phyloP scores from a whole-genome alignment of 2,797 vertebrate genomes.

The Lagocephalus sceleratus region DNA sequence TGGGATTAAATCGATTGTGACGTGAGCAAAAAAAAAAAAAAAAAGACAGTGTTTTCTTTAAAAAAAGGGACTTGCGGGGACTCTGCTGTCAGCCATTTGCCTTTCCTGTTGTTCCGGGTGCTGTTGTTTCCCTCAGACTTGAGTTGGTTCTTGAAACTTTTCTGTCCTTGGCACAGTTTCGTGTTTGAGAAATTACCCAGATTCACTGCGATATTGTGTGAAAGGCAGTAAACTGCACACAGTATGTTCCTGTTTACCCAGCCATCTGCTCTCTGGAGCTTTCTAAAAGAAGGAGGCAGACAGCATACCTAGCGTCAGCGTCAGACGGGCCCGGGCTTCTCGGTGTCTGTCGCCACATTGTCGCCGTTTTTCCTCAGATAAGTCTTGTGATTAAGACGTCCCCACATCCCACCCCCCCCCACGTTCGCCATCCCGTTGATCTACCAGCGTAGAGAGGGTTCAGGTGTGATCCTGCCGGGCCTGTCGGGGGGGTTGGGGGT shows the following conservation, averaged over 20 bases:
- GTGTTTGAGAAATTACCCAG: conserved; percentile 4
- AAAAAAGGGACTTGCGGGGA: neutral
- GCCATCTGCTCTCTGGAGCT: conserved; percentile 7
- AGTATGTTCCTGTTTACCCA: conserved; percentile 5
- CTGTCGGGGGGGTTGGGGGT: no score
- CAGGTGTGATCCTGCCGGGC: no score
- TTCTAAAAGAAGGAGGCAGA: neutral
- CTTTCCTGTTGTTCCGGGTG: neutral
- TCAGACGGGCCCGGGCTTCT: neutral
- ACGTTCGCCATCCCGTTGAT: no score
- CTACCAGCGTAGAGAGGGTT: no score
- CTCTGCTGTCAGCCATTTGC: no score
- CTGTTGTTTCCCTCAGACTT: conserved; percentile 1
- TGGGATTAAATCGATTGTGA: neutral
- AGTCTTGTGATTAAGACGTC: no score
- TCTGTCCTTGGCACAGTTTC: neutral
- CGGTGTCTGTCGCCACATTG: neutral
- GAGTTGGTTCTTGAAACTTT: conserved; percentile 1
- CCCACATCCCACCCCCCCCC: no score
- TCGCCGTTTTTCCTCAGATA: neutral
- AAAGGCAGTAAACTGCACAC: conserved; percentile 1
- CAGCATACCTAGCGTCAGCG: neutral
- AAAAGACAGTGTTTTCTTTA: neutral
- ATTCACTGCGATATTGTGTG: conserved; percentile 1
- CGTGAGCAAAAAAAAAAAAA: neutral